A percentile compares a stretch with the other conserved stretches of the same genome.
phyloP scores from a whole-genome alignment of 2,888 invertebrate genomes.

The Parasteatoda lunata region DNA sequence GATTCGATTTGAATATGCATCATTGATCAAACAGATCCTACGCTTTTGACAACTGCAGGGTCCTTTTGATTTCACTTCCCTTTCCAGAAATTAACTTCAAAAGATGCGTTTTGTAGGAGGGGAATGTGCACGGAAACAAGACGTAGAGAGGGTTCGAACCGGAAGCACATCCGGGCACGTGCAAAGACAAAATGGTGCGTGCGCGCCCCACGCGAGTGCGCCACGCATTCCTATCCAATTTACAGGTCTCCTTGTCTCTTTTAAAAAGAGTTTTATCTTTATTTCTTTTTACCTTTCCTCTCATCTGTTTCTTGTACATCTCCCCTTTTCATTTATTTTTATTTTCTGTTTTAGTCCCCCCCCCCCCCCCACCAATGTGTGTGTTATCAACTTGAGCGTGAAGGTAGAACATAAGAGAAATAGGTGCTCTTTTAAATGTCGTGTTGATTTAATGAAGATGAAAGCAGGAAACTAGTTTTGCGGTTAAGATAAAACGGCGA shows the following conservation, averaged over 20 bases:
- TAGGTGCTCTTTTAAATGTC: slow-evolving; percentile 21
- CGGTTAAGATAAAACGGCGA: too few relatives aligned
- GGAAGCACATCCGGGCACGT: slow-evolving; percentile 53
- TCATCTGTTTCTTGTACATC: neutral
- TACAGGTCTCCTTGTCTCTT: slow-evolving; percentile 40
- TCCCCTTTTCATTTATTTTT: neutral
- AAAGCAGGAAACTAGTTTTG: too few relatives aligned
- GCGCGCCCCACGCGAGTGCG: slow-evolving; percentile 27
- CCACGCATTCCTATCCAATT: slow-evolving; percentile 58
- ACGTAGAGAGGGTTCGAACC: slow-evolving; percentile 24
- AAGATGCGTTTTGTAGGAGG: neutral
- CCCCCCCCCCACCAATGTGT: neutral
- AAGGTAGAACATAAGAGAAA: slow-evolving; percentile 1
- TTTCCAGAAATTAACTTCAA: neutral
- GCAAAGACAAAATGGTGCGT: slow-evolving; percentile 47
- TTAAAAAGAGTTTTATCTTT: slow-evolving; percentile 9
- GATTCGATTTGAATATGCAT: neutral
- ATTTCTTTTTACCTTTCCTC: neutral
- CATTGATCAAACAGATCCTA: neutral
- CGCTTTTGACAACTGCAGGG: neutral
- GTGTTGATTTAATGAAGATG: slow-evolving; percentile 27
- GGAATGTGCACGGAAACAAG: neutral
- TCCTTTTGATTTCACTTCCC: neutral
- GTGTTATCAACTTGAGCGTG: neutral
- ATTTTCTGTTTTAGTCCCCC: neutral